Evolutionary conservation across 1,140 invertebrate genomes (phyloP), one percentile per base, ranked within the genome.

Genomic region (Ganaspis sp.): DNA sequence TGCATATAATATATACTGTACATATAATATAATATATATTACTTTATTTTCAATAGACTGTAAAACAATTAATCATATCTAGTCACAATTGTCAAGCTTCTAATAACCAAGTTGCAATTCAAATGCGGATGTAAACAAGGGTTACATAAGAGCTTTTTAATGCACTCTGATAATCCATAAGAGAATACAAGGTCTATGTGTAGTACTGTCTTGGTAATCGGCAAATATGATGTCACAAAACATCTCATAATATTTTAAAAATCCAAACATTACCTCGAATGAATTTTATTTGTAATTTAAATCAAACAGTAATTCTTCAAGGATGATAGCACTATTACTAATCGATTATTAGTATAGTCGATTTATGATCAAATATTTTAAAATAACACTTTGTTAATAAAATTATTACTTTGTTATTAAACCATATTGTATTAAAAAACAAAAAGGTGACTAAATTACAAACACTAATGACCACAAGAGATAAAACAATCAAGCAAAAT

Each of bases 101-200:
- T 64, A 34, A 64, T 34, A 54, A 6, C 17, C n/a, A 26, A 29
- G 15, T 29, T 29, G 23, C 1, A n/a, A 17, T 64, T 26, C 17
- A 26, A 58, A 64, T 26, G 23, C 58, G 58, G 58, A 64, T 64
- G 58, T 64, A 64, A 64, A 64, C 58, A 64, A 34, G 5, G 12
- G 12, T 64, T 64, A 64, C 58, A 64, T 34, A 64, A 64, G 58
- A 34, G 26, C 58, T 64, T 64, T 64, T 64, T n/a, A 64, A 64
- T 64, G 58, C 58, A 64, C 58, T 64, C 23, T 15, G 58, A 64
- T 64, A n/a, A 64, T 26, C 58, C 58, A 64, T 64, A 64, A 64
- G 58, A 64, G 58, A 64, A 64, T 64, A 64, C 58, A 64, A 64
- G 58, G 58, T 64, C 58, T 26, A 64, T 64, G 15, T 64, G 54